Evolutionary conservation across 2,888 invertebrate genomes (phyloP), one percentile per base, ranked within the genome.

Genomic region (Ophioninae sp.): DNA sequence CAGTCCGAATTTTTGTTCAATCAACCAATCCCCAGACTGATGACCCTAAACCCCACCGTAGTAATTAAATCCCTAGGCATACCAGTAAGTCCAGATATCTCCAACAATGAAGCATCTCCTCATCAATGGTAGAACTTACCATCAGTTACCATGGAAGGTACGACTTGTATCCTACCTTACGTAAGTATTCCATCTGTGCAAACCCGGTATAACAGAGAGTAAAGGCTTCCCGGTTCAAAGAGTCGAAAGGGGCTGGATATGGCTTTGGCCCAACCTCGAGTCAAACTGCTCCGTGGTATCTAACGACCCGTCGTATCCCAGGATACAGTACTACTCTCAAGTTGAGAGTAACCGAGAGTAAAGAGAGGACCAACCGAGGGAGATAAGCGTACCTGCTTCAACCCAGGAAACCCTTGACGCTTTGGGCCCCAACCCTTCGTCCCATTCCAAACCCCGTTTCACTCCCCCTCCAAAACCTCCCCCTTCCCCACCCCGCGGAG

Each of bases 181-280:
- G 70, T 78, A 72, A 84, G 81, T 75, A 72, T 73, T 70, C 70
- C 75, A 65, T 79, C 72, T 68, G 50, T 75, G 84, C 69, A 39
- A 69, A 10, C 21, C 20, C 56, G 7, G 62, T 65, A 41, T 67
- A 50, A 70, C 21, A 69, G 30, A 57, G 59, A 8, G 44, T 69
- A 62, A 62, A 74, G 57, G 74, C 62, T 61, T 20, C 23, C 17
- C 39, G 73, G 73, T 30, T 77, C 68, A 65, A 73, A 79, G 73
- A 77, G 69, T 67, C 62, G 50, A 3, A 30, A 79, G 76, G 70
- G 56, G 39, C 41, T 56, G 69, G n/a, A n/a, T n/a, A 57, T 64
- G 74, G 83, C 89, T 90, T 89, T 90, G 88, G 89, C 88, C 87
- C 85, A 88, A 90, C 89, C 90, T 86, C 89, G 88, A 89, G 89